Evolutionary conservation across 2,113 vertebrate species (phyloP).

Genomic region (Callithrix jacchus): DNA sequence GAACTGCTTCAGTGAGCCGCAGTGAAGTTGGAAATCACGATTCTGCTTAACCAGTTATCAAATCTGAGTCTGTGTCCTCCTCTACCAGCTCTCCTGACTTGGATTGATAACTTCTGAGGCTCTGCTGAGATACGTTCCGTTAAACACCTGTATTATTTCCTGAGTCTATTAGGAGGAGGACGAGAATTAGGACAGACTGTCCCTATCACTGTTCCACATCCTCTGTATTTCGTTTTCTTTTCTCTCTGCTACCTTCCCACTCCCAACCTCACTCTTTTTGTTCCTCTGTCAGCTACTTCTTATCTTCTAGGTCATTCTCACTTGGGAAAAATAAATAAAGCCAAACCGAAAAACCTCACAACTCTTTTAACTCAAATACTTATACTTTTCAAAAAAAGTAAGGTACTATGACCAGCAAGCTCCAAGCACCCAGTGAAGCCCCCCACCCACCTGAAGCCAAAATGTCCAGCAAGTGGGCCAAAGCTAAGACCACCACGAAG

Average conservation of each 20-base stretch:
- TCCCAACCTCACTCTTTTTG: background rate
- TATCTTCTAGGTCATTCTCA: background rate
- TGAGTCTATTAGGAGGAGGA: background rate
- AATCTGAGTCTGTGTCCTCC: background rate
- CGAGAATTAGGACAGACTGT: background rate
- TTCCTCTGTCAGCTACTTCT: background rate
- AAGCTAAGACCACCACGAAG: slow-evolving; percentile 97
- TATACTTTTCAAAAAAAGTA: background rate
- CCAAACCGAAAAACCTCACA: background rate
- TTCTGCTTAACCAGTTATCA: background rate
- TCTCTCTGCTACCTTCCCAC: background rate
- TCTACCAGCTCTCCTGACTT: background rate
- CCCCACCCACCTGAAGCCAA: slow-evolving; percentile 73
- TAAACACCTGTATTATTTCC: background rate
- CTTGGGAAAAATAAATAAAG: background rate
- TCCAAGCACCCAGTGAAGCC: too few relatives aligned
- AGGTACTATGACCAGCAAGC: background rate
- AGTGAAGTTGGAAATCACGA: background rate
- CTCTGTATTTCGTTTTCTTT: background rate
- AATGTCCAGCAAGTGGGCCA: slow-evolving; percentile 86
- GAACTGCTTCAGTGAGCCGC: background rate
- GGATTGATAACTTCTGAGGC: background rate
- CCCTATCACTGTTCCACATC: background rate
- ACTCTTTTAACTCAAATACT: background rate
- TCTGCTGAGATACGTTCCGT: background rate